Evolutionary conservation across 2,888 invertebrate species (phyloP), one percentile per base, ranked within the genome.

Genomic region (Eumacrocentrus americanus): DNA sequence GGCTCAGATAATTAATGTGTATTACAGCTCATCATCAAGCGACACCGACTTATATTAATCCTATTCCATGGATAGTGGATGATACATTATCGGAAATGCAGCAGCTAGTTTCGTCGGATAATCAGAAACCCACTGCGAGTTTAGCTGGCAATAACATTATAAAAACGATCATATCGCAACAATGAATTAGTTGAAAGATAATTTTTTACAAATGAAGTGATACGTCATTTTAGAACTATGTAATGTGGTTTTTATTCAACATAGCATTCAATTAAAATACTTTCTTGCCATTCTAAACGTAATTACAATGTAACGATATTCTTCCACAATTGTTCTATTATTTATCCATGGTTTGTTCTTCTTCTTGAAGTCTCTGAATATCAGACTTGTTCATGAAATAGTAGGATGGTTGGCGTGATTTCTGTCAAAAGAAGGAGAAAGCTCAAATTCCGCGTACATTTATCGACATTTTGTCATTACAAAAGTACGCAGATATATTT

Each of bases 381-480:
- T 95, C 95, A 0, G 92, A 90, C 80, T 93, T 93, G 80, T 95
- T 94, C 88, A 95, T 92, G 78, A 92, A 95, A 81, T 95, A 95
- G 81, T 94, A 95, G 35, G 92, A 91, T 1, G 95, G 93, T 74
- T 94, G 93, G 44, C 94, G 86, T 58, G 93, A 94, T 82, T 92
- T 92, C 75, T 85, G 73, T 25, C 74, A 78, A 67, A 66, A 44
- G 35, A 47, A 61, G 60, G 54, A 57, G 52, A 46, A 38, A 34
- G 18, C 16, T 40, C 6, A 46, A 12, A 25, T 22, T 9, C 12
- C n/a, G n/a, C 2, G 3, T 25, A 46, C 7, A 11, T 23, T 46
- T 23, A 12, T 6, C 29, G 29, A 29, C 14, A n/a, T n/a, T n/a
- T 34, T 1, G 12, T 6, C 7, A 3, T 6, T 16, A 25, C 34